phyloP scores from a whole-genome alignment of 1,140 invertebrate species.

The Drosophila seguyi region DNA sequence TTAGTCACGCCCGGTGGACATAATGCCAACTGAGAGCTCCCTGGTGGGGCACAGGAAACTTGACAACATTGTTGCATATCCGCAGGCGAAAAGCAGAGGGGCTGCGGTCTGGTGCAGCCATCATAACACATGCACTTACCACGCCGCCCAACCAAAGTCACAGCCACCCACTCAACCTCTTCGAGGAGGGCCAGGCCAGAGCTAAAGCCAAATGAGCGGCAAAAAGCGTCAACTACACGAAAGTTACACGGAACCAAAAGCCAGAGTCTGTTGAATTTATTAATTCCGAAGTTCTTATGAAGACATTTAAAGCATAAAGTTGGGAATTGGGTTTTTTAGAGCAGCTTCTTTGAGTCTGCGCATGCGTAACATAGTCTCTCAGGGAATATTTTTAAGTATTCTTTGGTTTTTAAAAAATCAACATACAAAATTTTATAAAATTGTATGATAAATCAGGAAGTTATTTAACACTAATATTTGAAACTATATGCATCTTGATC shows the following conservation, averaged over 20 bases:
- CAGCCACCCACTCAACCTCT: constrained; percentile 2
- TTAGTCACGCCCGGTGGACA: constrained; percentile 79
- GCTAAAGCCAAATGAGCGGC: constrained; percentile 37
- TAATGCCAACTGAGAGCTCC: constrained; percentile 57
- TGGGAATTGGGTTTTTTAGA: neutral
- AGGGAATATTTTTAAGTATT: neutral
- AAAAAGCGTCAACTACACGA: constrained; percentile 17
- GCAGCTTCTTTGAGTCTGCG: neutral
- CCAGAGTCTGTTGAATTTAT: neutral
- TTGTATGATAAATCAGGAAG: neutral
- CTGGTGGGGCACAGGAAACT: constrained; percentile 54
- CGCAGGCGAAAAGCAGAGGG: constrained; percentile 52
- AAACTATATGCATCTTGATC: neutral
- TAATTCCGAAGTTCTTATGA: neutral
- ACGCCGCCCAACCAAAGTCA: neutral
- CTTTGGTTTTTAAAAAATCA: neutral
- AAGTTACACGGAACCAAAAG: constrained; percentile 34
- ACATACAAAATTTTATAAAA: neutral
- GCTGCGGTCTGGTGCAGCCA: constrained; percentile 45
- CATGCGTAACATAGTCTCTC: neutral
- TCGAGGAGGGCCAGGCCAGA: neutral
- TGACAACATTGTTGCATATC: constrained; percentile 79
- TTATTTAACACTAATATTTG: neutral
- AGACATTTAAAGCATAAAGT: neutral
- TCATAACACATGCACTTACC: constrained; percentile 31